Percentiles rank a stretch among this genome's conserved stretches.
Conservation (phyloP, 2,113 vertebrate genomes). For the Leptobrachium leishanense region DNA sequence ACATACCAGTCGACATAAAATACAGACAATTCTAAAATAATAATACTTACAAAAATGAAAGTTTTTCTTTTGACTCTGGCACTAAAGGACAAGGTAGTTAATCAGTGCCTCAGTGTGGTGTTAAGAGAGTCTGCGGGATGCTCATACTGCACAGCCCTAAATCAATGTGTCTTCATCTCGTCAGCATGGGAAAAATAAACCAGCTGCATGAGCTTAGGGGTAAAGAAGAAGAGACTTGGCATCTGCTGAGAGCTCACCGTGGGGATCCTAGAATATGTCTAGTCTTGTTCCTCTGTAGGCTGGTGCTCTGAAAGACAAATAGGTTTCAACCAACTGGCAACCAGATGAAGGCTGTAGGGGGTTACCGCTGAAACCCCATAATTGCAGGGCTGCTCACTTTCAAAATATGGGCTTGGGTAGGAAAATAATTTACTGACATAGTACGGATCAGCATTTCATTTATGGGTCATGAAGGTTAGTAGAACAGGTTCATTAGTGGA, state of each 20-base stretch:
- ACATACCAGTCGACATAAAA: background rate
- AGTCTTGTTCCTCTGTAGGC: slow-evolving; percentile 33
- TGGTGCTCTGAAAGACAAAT: slow-evolving; percentile 47
- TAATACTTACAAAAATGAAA: slow-evolving; percentile 40
- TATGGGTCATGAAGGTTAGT: slow-evolving; percentile 15
- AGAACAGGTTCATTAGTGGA: slow-evolving; percentile 14
- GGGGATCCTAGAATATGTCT: slow-evolving; percentile 41
- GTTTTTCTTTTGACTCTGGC: slow-evolving; percentile 40
- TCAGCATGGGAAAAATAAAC: slow-evolving; percentile 47
- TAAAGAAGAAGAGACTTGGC: slow-evolving; percentile 41
- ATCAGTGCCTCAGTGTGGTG: slow-evolving; percentile 45
- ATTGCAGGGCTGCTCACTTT: slow-evolving; percentile 41
- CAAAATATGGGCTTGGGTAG: slow-evolving; percentile 35
- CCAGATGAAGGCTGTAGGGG: slow-evolving; percentile 43
- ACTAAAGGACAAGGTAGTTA: slow-evolving; percentile 48
- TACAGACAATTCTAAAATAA: background rate
- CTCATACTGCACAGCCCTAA: slow-evolving; percentile 43
- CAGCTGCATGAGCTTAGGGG: slow-evolving; percentile 45
- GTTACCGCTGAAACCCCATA: slow-evolving; percentile 45
- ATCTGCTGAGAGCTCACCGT: slow-evolving; percentile 45
- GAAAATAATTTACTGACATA: slow-evolving; percentile 35
- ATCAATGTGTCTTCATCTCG: slow-evolving; percentile 49
- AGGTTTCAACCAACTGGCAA: slow-evolving; percentile 47
- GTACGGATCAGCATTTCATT: slow-evolving; percentile 31
- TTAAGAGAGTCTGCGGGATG: slow-evolving; percentile 48